Conservation (phyloP, 2,888 invertebrate genomes). For the Andrena minutula region DNA sequence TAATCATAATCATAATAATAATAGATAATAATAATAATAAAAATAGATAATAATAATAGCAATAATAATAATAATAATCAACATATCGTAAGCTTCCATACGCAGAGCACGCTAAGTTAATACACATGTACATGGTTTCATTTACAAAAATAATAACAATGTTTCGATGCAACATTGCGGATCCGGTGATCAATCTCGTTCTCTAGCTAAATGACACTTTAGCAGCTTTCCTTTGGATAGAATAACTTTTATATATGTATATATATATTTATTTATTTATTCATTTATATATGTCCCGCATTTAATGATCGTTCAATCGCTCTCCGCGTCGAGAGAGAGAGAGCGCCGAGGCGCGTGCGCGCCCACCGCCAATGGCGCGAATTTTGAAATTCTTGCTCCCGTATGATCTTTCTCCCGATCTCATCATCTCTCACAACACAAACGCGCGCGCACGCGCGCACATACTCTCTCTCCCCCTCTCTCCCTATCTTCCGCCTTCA, state of each 20-base stretch:
- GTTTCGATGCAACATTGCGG: slow-evolving; percentile 80
- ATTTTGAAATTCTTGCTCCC: neutral
- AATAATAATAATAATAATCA: slow-evolving; percentile 82
- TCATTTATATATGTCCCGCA: slow-evolving; percentile 35
- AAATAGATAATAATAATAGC: slow-evolving; percentile 74
- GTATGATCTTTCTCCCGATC: slow-evolving; percentile 23
- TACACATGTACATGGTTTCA: slow-evolving; percentile 80
- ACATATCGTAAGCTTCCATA: slow-evolving; percentile 83
- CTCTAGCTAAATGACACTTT: slow-evolving; percentile 69
- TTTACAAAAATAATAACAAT: slow-evolving; percentile 84
- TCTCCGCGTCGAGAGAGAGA: neutral
- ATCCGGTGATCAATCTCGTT: slow-evolving; percentile 74
- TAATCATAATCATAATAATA: slow-evolving; percentile 62
- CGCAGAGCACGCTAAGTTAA: slow-evolving; percentile 82
- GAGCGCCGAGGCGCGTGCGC: neutral
- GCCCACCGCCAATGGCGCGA: neutral
- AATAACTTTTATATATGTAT: slow-evolving; percentile 52
- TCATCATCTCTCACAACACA: slow-evolving; percentile 8
- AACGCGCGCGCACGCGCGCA: slow-evolving; percentile 8
- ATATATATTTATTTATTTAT: slow-evolving; percentile 19
- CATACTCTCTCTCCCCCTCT: neutral
- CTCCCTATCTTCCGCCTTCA: slow-evolving; percentile 11
- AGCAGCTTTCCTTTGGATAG: slow-evolving; percentile 66
- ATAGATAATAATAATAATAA: slow-evolving; percentile 71
- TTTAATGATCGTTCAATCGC: slow-evolving; percentile 21